Conservation (phyloP, 37 sponge, comb jelly and placozoan genomes). For the Beroe forskalii region DNA sequence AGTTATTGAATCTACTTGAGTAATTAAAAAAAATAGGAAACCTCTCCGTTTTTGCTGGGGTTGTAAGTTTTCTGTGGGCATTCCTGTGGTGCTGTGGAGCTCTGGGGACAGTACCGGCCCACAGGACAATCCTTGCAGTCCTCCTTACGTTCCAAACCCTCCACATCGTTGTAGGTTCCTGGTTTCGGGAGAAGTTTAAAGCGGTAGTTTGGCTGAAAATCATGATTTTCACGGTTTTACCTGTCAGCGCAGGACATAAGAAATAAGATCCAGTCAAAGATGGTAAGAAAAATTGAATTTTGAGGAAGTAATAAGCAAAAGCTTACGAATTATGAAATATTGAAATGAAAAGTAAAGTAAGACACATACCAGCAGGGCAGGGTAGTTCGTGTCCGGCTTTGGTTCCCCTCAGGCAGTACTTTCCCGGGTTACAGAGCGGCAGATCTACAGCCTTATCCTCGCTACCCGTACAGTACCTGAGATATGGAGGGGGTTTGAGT, state of each 20-base stretch:
- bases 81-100: slow-evolving; percentile 18
- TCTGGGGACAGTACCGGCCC: slow-evolving; percentile 57
- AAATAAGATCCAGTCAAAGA: too few relatives aligned
- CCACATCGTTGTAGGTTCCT: slow-evolving; percentile 66
- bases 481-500: not conserved
- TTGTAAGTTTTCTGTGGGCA: slow-evolving; percentile 66
- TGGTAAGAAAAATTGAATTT: too few relatives aligned
- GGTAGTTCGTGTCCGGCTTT: not conserved
- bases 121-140: slow-evolving; percentile 63
- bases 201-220: too few relatives aligned
- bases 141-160: not conserved
- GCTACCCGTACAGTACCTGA: slow-evolving; percentile 35
- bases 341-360: too few relatives aligned
- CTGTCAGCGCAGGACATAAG: too few relatives aligned
- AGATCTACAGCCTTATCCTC: slow-evolving; percentile 20
- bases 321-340: too few relatives aligned
- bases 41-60: slow-evolving; percentile 10
- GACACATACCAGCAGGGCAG: slow-evolving; percentile 63
- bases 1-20: too few relatives aligned
- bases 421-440: slow-evolving; percentile 23
- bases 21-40: too few relatives aligned
- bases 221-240: too few relatives aligned
- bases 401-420: slow-evolving; percentile 65
- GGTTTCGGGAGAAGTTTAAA: not conserved
- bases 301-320: too few relatives aligned